Evolutionary conservation across 2,113 vertebrate genomes (phyloP).

Genomic region (Piprites chloris): DNA sequence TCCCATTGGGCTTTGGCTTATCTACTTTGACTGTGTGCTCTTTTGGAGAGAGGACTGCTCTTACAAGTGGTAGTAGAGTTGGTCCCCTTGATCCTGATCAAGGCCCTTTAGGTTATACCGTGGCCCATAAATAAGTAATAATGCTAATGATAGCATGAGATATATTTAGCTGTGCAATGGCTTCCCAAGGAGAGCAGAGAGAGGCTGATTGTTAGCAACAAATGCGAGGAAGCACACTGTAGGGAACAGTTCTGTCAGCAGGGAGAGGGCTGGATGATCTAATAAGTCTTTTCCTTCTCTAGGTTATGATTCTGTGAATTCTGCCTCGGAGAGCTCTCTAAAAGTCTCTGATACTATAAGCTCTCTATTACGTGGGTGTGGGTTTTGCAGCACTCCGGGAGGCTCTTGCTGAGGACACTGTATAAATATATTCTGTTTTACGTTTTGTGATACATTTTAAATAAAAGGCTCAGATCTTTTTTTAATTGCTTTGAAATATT

Average conservation of each 20-base stretch:
- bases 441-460: conserved; percentile 53
- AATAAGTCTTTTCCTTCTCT: conserved; percentile 53
- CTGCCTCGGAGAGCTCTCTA: not conserved
- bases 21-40: not conserved
- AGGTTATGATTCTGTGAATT: conserved; percentile 49
- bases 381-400: conserved; percentile 36
- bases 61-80: not conserved
- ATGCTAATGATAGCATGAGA: conserved; percentile 6
- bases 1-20: not conserved
- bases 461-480: conserved; percentile 41
- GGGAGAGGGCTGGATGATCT: conserved; percentile 34
- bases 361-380: conserved; percentile 31
- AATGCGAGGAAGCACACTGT: conserved; percentile 23
- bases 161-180: conserved; percentile 29
- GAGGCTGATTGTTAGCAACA: conserved; percentile 27
- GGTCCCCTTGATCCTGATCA: not conserved
- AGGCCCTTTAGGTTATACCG: not conserved
- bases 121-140: conserved; percentile 51
- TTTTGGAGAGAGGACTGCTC: not conserved
- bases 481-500: conserved; percentile 45
- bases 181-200: conserved; percentile 20
- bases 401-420: conserved; percentile 30
- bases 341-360: conserved; percentile 49
- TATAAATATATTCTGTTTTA: conserved; percentile 59
- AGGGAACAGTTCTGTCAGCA: conserved; percentile 4